Evolutionary conservation across 1,140 invertebrate genomes (phyloP), one percentile per base, ranked within the genome.

Genomic region (Dufourea novaeangliae): DNA sequence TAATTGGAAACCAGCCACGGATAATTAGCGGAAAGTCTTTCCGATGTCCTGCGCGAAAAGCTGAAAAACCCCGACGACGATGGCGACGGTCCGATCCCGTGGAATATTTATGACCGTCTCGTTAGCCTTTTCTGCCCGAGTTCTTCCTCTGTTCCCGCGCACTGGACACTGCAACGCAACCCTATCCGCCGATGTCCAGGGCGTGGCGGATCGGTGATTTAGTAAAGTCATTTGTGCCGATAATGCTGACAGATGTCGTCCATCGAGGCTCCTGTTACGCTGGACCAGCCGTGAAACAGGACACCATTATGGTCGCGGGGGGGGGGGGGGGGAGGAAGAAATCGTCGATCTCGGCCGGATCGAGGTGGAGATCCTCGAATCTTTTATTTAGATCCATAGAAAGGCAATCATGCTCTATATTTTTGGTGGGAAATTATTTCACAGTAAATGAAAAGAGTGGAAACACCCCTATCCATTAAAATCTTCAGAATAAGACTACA

Each of bases 141-240:
- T 41, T 79, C 54, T 54, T 61, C 82, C 81, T 62, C 78, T 74
- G 68, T 76, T 64, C 63, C 50, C 69, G 63, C 27, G 7, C 80
- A 88, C 86, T 89, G 88, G 88, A 91, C 89, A 90, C 89, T 88
- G 80, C 74, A n/a, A n/a, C 79, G 90, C 87, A 91, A 92, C 90
- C 88, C 88, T 90, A 92, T 91, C 88, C 86, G n/a, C 66, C 85
- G 79, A 82, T 88, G 90, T 88, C 88, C 91, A 91, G 89, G 90
- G 90, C 91, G 91, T 90, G 89, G 87, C 88, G 81, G 87, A 91
- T 91, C 83, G 62, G 84, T 92, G 90, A 92, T 92, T 92, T 92
- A 92, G 80, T 87, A 78, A 87, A 91, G 89, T 91, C 90, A 91
- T 92, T 92, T 91, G 91, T 91, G 88, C 88, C 90, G 90, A 90